Percentiles rank a stretch among this genome's conserved stretches.
Conservation (phyloP, 2,888 invertebrate species). For the Acanthosepion lycidas region DNA sequence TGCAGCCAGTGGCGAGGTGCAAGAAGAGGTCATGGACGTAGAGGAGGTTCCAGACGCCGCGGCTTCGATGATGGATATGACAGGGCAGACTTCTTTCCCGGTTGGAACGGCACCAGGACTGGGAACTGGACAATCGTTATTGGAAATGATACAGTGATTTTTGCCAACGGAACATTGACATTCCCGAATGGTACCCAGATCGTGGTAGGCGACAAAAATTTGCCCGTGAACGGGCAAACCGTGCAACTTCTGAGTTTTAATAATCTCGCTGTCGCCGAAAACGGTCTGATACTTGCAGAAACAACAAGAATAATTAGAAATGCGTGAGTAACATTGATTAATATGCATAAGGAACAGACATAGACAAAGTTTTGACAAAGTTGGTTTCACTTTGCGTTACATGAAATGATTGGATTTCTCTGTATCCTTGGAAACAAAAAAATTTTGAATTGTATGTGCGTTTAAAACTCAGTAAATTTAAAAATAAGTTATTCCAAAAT, state of each 20-base stretch:
- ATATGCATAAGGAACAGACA: no score
- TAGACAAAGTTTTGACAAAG: no score
- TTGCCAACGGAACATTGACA: background rate
- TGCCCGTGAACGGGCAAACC: background rate
- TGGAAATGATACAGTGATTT: background rate
- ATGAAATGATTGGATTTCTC: no score
- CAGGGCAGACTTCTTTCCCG: background rate
- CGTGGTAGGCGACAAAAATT: background rate
- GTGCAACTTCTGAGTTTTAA: background rate
- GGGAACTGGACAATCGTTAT: background rate
- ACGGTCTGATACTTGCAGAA: background rate
- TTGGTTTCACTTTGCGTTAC: no score
- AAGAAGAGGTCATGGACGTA: background rate
- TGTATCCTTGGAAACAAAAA: no score
- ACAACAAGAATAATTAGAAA: background rate
- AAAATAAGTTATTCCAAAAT: no score
- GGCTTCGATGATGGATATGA: background rate
- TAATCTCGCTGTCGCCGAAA: background rate
- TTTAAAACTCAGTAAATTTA: no score
- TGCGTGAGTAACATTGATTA: background rate
- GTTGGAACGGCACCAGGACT: background rate
- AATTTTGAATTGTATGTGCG: no score
- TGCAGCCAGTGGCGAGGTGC: background rate
- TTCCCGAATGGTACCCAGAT: background rate
- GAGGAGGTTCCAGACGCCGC: background rate